phyloP scores from a whole-genome alignment of 2,113 vertebrate species.

The Myotis brandtii region DNA sequence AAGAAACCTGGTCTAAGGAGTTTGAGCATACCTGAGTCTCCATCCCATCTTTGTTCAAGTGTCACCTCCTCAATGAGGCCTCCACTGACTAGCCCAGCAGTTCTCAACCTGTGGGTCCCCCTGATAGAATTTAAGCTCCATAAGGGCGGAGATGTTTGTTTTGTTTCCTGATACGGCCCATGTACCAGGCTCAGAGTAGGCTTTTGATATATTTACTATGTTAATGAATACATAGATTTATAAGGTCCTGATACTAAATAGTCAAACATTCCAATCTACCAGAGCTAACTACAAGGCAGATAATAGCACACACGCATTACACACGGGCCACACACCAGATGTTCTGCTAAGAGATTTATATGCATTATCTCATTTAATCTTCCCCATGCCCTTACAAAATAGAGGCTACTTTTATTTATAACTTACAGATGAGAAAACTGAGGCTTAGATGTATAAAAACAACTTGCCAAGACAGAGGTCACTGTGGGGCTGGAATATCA shows the following conservation, averaged over 20 bases:
- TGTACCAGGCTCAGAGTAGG: not conserved
- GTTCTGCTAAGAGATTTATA: not conserved
- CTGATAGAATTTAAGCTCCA: not conserved
- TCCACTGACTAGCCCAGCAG: not conserved
- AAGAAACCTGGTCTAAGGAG: not conserved
- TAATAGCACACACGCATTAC: not conserved
- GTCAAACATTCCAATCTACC: not conserved
- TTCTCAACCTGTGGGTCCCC: too few relatives aligned
- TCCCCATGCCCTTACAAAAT: not conserved
- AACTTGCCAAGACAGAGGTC: not conserved
- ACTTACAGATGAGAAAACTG: not conserved
- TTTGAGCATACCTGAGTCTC: not conserved
- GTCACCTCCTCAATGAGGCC: not conserved
- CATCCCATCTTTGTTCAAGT: not conserved
- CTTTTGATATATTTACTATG: not conserved
- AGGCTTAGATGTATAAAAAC: not conserved
- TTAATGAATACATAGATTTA: not conserved
- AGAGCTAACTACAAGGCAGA: not conserved
- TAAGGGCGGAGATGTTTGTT: not conserved
- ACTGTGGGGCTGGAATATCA: not conserved
- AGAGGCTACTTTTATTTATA: constrained; percentile 23
- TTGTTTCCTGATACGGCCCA: not conserved
- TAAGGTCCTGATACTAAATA: not conserved
- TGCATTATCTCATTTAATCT: not conserved
- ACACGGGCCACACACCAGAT: not conserved